These are phyloP conservation scores for Glomeris maerens DNA, from an alignment of 1,140 invertebrate genomes.

Conservation along the genomic window DNA sequence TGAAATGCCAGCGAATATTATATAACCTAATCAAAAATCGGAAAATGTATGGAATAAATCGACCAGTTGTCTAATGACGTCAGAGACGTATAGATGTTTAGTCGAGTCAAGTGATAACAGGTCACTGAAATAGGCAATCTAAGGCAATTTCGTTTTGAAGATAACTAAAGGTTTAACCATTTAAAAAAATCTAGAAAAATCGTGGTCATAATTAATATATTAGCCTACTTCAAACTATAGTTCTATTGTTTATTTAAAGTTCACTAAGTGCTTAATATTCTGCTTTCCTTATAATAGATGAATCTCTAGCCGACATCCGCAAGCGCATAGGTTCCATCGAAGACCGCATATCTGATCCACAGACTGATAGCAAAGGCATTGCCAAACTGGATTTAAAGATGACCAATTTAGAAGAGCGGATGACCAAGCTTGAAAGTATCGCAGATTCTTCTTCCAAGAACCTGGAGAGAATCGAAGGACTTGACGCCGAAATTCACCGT, in stretches of 20 bases:
- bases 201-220: neutral
- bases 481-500: constrained; percentile 7
- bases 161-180: too few species aligned
- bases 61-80: too few species aligned
- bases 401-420: neutral
- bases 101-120: too few species aligned
- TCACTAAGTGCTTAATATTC: neutral
- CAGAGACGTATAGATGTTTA: too few species aligned
- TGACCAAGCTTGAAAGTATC: neutral
- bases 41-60: too few species aligned
- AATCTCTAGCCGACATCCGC: neutral
- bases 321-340: neutral
- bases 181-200: too few species aligned
- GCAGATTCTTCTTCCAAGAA: neutral
- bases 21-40: too few species aligned
- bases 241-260: too few species aligned
- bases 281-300: neutral
- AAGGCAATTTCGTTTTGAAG: too few species aligned
- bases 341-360: neutral
- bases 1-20: too few species aligned
- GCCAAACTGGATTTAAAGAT: constrained; percentile 4
- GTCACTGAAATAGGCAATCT: too few species aligned
- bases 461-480: neutral
- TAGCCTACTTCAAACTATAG: neutral
- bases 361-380: neutral